Base-by-base conservation (phyloP, 1,140 invertebrate genomes). In the Eufriesea mexicana region DNA sequence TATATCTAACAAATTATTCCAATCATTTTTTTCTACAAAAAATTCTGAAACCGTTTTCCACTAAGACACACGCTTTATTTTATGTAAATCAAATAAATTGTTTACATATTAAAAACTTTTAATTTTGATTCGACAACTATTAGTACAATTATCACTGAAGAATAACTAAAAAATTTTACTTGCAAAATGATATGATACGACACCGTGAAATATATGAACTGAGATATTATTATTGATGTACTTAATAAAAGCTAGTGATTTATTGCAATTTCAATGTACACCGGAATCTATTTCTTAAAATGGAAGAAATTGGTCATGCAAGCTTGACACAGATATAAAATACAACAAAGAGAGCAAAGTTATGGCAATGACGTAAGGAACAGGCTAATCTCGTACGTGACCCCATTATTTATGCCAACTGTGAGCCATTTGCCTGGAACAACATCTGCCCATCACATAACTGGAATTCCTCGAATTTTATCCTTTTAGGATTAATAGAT, bases 341-440 rank as follows among this genome's bases (percentile, higher is more conserved):
- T 71, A 54, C 54, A 54, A 61, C 35, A 86, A 82, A 49, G 28
- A 75, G n/a, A 62, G 25, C 45, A 61, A 68, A 68, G 25, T 77
- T 76, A 64, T 18, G 45, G 61, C n/a, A 71, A 25, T 86, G 79
- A 86, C 57, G 79, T 74, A 86, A 86, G 66, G 25, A 68, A 25
- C 68, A n/a, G n/a, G 49, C 79, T 86, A 86, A 86, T 86, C 85
- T 86, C 49, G 70, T 73, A 57, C 68, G 70, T 86, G 73, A 74
- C 70, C 79, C 51, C 55, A 59, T 86, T 86, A 66, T 73, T 71
- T 70, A 75, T 61, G 18, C 70, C 45, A 64, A 62, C 70, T 47
- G 57, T 47, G 70, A 73, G 73, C 49, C 18, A 64, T 73, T 73
- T 73, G 47, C 16, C 59, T 73, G 70, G 45, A 64, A 59, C 45